A percentile compares a stretch with the other conserved stretches of the same genome.
These are phyloP conservation scores for Melanotaenia maccullochi DNA, from an alignment of 2,797 vertebrate genomes.

Conservation along the genomic window DNA sequence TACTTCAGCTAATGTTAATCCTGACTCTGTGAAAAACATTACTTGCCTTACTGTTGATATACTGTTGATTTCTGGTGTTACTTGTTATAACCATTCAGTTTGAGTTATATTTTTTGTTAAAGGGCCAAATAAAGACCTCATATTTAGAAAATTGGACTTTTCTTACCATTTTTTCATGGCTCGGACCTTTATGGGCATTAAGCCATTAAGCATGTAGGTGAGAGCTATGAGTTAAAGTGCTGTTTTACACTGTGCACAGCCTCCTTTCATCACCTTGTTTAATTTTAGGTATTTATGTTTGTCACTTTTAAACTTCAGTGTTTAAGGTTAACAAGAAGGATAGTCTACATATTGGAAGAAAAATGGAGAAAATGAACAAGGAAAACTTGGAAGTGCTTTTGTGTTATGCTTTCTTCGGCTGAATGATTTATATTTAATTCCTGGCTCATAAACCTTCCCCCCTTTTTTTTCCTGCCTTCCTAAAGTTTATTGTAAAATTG, in stretches of 20 bases:
- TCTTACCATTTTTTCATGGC: too few species aligned
- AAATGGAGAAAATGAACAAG: not conserved
- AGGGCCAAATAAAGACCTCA: too few species aligned
- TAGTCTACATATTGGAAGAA: slow-evolving; percentile 25
- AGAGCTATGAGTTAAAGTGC: not conserved
- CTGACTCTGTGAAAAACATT: too few species aligned
- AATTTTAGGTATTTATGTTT: not conserved
- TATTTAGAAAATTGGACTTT: too few species aligned
- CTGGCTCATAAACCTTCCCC: slow-evolving; percentile 25
- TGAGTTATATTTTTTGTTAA: too few species aligned
- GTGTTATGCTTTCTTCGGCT: not conserved
- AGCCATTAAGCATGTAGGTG: not conserved
- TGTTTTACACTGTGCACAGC: not conserved
- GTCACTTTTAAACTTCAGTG: not conserved
- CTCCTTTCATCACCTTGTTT: not conserved
- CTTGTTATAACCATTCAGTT: too few species aligned
- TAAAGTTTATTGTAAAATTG: slow-evolving; percentile 25
- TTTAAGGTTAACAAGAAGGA: not conserved
- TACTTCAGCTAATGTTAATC: too few species aligned
- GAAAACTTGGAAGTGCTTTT: slow-evolving; percentile 27
- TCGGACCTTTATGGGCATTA: too few species aligned
- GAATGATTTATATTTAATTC: slow-evolving; percentile 16
- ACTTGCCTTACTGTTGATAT: too few species aligned
- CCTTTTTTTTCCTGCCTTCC: slow-evolving; percentile 16
- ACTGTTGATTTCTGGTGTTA: too few species aligned